Conservation (phyloP, 2,113 vertebrate species). For the Burhinus bistriatus region DNA sequence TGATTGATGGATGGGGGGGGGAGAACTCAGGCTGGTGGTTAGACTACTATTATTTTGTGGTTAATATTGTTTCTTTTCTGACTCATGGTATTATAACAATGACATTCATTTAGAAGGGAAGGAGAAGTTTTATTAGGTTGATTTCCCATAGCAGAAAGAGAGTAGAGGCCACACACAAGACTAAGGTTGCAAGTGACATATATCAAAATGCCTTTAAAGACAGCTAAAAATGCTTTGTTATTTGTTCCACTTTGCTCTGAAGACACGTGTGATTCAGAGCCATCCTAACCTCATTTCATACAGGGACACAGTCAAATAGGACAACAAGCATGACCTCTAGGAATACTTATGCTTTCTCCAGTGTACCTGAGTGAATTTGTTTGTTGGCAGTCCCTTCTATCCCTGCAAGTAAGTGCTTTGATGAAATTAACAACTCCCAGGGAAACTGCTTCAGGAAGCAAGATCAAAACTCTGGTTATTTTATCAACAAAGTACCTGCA, state of each 20-base stretch:
- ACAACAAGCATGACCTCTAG: not conserved
- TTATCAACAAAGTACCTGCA: not conserved
- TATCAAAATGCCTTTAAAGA: not conserved
- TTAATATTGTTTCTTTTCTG: conserved; percentile 40
- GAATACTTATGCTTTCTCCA: not conserved
- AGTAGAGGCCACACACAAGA: not conserved
- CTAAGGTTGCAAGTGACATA: not conserved
- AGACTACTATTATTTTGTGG: conserved; percentile 27
- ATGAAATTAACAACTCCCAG: not conserved
- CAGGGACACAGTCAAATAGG: not conserved
- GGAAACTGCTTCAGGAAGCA: not conserved
- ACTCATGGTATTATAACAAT: conserved; percentile 43
- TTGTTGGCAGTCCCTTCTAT: not conserved
- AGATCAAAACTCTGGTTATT: not conserved
- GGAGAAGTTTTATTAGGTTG: not conserved
- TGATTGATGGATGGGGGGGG: not conserved
- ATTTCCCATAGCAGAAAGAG: not conserved
- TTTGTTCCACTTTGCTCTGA: not conserved
- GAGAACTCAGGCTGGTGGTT: not conserved
- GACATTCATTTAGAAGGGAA: conserved; percentile 8
- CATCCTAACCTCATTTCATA: not conserved
- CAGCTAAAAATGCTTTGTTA: not conserved
- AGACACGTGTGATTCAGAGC: not conserved
- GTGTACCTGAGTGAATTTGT: not conserved
- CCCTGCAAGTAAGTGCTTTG: not conserved